Evolutionary conservation across 2,113 vertebrate genomes (phyloP).

Genomic region (Takifugu bimaculatus): DNA sequence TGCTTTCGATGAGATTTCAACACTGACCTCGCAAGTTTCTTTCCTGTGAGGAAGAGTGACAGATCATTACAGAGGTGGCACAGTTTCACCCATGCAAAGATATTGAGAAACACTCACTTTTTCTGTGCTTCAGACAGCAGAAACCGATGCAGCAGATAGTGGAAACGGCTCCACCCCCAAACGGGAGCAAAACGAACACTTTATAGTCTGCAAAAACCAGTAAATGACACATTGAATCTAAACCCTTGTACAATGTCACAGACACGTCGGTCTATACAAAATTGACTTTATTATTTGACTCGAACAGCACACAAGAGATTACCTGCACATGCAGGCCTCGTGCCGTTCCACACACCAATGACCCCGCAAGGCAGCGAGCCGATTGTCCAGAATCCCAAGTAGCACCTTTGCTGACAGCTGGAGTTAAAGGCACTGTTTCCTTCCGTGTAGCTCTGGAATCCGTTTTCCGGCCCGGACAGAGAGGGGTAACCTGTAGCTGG

Average conservation of each 20-base stretch:
- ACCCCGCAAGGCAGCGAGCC: slow-evolving; percentile 25
- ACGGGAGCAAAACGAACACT: slow-evolving; percentile 45
- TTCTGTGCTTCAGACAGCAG: slow-evolving; percentile 52
- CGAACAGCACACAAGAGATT: slow-evolving; percentile 1
- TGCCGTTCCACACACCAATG: slow-evolving; percentile 50
- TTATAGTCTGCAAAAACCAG: slow-evolving; percentile 49
- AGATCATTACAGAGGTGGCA: background rate
- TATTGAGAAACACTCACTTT: slow-evolving; percentile 53
- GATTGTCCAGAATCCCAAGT: slow-evolving; percentile 39
- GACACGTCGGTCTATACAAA: no score
- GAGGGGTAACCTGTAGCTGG: slow-evolving; percentile 41
- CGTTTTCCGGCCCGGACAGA: slow-evolving; percentile 36
- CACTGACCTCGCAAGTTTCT: slow-evolving; percentile 56
- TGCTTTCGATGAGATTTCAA: slow-evolving; percentile 20
- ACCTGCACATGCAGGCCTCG: slow-evolving; percentile 59
- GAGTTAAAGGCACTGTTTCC: slow-evolving; percentile 40
- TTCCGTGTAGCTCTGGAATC: slow-evolving; percentile 29
- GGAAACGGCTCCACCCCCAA: slow-evolving; percentile 32
- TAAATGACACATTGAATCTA: no score
- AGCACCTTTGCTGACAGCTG: slow-evolving; percentile 55
- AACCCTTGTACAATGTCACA: no score
- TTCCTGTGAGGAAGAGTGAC: slow-evolving; percentile 41
- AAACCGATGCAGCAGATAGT: slow-evolving; percentile 46
- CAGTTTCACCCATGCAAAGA: background rate
- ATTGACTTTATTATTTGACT: background rate